Percentiles rank a stretch among this genome's conserved stretches.
phyloP scores from a whole-genome alignment of 35 echinoderm and acorn worm species.

The Apostichopus californicus region DNA sequence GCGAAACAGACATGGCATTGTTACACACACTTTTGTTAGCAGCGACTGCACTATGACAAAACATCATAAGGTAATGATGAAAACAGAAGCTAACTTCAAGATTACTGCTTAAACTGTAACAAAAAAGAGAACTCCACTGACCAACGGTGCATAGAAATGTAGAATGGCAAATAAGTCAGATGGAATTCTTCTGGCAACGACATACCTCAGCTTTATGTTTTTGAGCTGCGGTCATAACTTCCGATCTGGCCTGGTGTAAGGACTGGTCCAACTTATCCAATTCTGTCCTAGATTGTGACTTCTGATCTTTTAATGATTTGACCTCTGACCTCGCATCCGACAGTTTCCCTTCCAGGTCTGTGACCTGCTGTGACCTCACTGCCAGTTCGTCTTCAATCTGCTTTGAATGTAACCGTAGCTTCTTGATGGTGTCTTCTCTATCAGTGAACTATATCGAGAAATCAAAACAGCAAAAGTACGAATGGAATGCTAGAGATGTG shows the following conservation, averaged over 20 bases:
- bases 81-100: too few species aligned
- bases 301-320: conserved; percentile 67
- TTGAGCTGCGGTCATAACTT: conserved; percentile 63
- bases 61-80: too few species aligned
- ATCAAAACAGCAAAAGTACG: neutral
- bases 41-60: too few species aligned
- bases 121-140: too few species aligned
- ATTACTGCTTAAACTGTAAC: too few species aligned
- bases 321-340: conserved; percentile 53
- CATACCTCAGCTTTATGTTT: conserved; percentile 93
- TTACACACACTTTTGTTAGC: too few species aligned
- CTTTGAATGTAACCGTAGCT: neutral
- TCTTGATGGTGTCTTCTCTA: conserved; percentile 43
- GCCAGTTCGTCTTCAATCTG: conserved; percentile 21
- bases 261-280: conserved; percentile 59
- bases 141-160: too few species aligned
- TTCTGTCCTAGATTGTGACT: conserved; percentile 60
- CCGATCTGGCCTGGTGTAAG: conserved; percentile 64
- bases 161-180: too few species aligned
- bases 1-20: too few species aligned
- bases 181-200: neutral
- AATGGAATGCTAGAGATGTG: neutral
- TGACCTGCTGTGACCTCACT: conserved; percentile 23
- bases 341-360: conserved; percentile 53
- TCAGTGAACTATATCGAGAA: neutral